Evolutionary conservation across 2,113 vertebrate genomes (phyloP), one percentile per base, ranked within the genome.

Genomic region (Apeltes quadracus): DNA sequence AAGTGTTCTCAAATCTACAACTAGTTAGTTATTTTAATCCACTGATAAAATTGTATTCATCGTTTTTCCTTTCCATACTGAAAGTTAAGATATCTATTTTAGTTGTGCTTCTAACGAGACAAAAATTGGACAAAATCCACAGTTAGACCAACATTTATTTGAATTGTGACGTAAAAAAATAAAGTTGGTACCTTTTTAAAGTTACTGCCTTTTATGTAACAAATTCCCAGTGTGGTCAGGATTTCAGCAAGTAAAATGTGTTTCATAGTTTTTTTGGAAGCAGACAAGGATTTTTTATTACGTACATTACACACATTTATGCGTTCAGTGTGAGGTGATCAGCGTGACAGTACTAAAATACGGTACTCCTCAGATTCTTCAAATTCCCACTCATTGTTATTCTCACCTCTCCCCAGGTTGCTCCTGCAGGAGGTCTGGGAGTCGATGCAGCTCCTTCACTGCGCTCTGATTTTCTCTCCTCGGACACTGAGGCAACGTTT

Each of bases 371-470:
- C 5, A 62, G 7, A 11, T 50, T 22, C 29, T 8, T 46, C 23
- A 11, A 23, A 15, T 20, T 62, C 39, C 11, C 38, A 32, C n/a
- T 48, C 6, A 18, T 13, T 2, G 18, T 22, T n/a, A 20, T 36
- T 18, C 46, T 53, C 50, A 39, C 38, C 12, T 67, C 8, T 62
- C 12, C 38, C 39, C 61, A 88, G 84, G 58, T 32, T 57, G 12
- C 43, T 22, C 53, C 34, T 79, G 1, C 11, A 14, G 29, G 20
- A 46, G 41, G 16, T n/a, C 57, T 43, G 5, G 32, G 5, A 27
- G 57, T 4, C 6, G 11, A 69, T 41, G 22, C 76, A n/a, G 11
- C 44, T 46, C 13, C 16, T 1, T 12, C 64, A 9, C 1, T 29
- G 3, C 2, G 22, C 55, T 55, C 16, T 23, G 18, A 57, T 39